Base-by-base conservation (phyloP, 2,113 vertebrate genomes). In the Tychaedon coryphoeus region DNA sequence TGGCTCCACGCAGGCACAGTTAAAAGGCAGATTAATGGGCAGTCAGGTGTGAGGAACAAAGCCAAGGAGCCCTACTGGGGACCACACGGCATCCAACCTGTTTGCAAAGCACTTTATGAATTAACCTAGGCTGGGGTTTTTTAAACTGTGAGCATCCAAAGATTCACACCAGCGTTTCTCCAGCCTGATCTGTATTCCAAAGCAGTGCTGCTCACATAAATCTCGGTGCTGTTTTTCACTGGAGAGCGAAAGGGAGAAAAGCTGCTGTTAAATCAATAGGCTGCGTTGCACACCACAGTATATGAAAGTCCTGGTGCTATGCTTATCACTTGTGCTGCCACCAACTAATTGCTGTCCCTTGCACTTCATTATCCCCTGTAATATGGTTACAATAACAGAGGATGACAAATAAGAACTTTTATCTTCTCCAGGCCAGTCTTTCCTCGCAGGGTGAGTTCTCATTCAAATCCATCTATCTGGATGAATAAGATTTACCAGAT, bases 1-100 rank as follows among this genome's bases (percentile, higher is more conserved):
- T 84, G 81, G 96, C 95, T 96, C 26, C 97, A 96, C 0, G 70
- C 92, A 96, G 97, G 87, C 94, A 66, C 78, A 74, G 95, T 92
- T 97, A 97, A 98, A 98, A 98, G 97, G 94, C 96, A 95, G 95
- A 98, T 97, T 95, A 97, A 97, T 96, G 86, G 54, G 94, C 92
- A 96, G 97, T 93, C 96, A 98, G 97, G 97, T 97, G 97, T 45
- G 78, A 95, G 96, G 93, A 96, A 86, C 91, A 83, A 50, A 71
- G 98, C 97, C 97, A 97, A 95, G 89, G 85, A 93, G 25, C 77
- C 95, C 61, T 11, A 42, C 92, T 18, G 97, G 56, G 97, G 90
- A 92, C 92, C 97, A 96, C 95, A 96, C 71, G 94, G 92, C 95
- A 64, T 95, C 96, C 96, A 95, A 97, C 94, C 70, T 53, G n/a